Base-by-base conservation (phyloP, 1,140 invertebrate genomes). In the Formica selysi region DNA sequence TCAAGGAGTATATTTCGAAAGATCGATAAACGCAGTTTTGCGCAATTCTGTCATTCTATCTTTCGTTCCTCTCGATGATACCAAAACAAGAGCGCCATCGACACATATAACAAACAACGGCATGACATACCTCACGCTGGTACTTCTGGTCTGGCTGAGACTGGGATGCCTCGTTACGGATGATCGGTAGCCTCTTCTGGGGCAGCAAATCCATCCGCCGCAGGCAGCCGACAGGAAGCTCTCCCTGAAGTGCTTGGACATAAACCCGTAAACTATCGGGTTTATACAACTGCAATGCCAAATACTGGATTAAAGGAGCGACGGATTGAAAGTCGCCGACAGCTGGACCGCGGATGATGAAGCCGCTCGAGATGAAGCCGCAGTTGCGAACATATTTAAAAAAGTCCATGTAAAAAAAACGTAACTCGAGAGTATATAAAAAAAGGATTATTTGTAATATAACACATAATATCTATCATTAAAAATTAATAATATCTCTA, bases 261-360 rank as follows among this genome's bases (percentile, higher is more conserved):
- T 97, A 93, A 98, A 98, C 36, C 97, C 97, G 92, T 98, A 98
- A 10, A 98, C 96, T 62, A 98, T 96, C 10, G 97, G 97, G 94
- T 98, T 98, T 83, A 98, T 96, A 91, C 97, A 98, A 92, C 97
- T 95, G 94, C 92, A 95, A 91, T 80, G 64, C 19, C 67, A 87
- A 51, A 71, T 3, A 38, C 10, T 41, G n/a, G 51, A 71, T 80
- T 71, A 80, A 59, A 29, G 22, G 29, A 16, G 2, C 13, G 38
- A 48, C 38, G 26, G 29, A 54, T 38, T 16, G 44, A 41, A 70
- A 38, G 22, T 54, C 64, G 32, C 8, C 5, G 32, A 38, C 26
- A 13, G 32, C n/a, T 26, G 16, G 11, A 79, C 11, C 44, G 7
- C 76, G n/a, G 6, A 4, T 16, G 11, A 36, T n/a, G 32, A 11